These are phyloP conservation scores for Alcedo atthis DNA, from an alignment of 2,797 vertebrate species.

Conservation along the genomic window DNA sequence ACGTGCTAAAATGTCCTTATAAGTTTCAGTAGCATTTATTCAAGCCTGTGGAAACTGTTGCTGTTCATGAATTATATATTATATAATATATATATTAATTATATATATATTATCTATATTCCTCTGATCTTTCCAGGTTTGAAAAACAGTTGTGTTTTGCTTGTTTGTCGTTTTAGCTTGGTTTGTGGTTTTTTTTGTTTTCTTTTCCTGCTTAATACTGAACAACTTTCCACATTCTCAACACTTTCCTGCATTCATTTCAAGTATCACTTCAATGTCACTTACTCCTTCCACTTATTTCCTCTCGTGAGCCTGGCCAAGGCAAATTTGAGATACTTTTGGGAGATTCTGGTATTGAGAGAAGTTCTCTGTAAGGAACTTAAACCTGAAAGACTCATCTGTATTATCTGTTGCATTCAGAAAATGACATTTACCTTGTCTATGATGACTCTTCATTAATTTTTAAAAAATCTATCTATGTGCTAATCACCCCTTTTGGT, in stretches of 20 bases:
- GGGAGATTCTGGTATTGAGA: not conserved
- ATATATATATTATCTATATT: too few relatives aligned
- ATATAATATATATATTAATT: too few relatives aligned
- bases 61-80: not conserved
- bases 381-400: not conserved
- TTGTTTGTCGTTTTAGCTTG: too few relatives aligned
- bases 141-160: not conserved
- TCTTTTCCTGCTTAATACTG: too few relatives aligned
- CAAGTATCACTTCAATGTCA: not conserved
- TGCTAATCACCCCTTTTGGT: not conserved
- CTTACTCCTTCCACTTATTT: not conserved
- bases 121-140: not conserved
- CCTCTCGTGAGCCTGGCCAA: not conserved
- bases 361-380: not conserved
- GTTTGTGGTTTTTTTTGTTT: too few relatives aligned
- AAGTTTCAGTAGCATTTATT: not conserved
- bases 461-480: not conserved
- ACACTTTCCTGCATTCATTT: not conserved
- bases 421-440: not conserved
- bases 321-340: not conserved
- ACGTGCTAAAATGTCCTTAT: rapidly evolving
- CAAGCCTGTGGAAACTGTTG: not conserved
- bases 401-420: not conserved
- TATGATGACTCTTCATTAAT: not conserved
- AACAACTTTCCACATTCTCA: not conserved